Evolutionary conservation across 2,113 vertebrate species (phyloP).

Genomic region (Anarrhichthys ocellatus): DNA sequence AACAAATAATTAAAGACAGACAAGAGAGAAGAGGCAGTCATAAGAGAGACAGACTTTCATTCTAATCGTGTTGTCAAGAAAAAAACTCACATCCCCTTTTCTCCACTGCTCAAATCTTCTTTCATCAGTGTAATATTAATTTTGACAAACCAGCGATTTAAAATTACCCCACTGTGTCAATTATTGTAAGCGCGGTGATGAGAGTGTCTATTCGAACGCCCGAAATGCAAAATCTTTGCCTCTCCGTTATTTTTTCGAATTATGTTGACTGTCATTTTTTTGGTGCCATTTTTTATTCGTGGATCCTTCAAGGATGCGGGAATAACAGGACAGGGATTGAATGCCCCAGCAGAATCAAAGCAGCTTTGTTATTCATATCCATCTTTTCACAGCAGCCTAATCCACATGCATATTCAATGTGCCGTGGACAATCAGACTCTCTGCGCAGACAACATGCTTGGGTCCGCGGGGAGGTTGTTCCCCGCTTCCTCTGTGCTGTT

Average conservation of each 20-base stretch:
- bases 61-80: constrained; percentile 30
- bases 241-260: constrained; percentile 38
- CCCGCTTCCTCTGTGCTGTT: constrained; percentile 55
- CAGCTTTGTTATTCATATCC: constrained; percentile 69
- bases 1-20: constrained; percentile 51
- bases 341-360: constrained; percentile 30
- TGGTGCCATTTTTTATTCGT: constrained; percentile 23
- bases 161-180: constrained; percentile 5
- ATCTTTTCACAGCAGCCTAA: constrained; percentile 52
- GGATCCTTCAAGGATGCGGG: constrained; percentile 22
- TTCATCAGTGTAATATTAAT: constrained; percentile 28
- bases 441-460: constrained; percentile 43
- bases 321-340: constrained; percentile 56
- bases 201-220: constrained; percentile 2
- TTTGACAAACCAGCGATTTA: constrained; percentile 35
- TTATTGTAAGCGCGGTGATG: constrained; percentile 20
- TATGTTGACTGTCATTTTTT: constrained; percentile 46
- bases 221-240: constrained; percentile 12
- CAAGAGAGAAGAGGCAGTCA: constrained; percentile 21
- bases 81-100: background rate
- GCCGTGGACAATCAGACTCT: constrained; percentile 56
- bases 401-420: constrained; percentile 63
- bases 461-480: constrained; percentile 57
- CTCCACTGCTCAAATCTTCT: constrained; percentile 17
- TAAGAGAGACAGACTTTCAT: constrained; percentile 16